Conservation (phyloP, 1,140 invertebrate species). For the Bilobella aurantiaca region DNA sequence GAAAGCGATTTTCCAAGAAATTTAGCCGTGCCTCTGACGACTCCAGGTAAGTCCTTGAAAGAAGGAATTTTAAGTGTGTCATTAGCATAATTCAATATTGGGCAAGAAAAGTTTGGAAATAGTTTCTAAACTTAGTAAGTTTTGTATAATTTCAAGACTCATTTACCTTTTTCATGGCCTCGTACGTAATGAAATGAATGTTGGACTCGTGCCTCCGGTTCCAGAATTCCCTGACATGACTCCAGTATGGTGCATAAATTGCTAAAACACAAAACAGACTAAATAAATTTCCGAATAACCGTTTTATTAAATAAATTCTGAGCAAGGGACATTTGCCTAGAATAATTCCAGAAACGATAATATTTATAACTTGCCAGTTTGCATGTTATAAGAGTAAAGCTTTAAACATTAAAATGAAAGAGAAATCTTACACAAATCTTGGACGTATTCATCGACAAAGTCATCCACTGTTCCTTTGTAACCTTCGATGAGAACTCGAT, state of each 20-base stretch:
- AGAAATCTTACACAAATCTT: not conserved
- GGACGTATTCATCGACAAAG: slow-evolving; percentile 9
- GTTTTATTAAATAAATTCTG: too few species aligned
- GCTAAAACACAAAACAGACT: too few species aligned
- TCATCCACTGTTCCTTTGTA: slow-evolving; percentile 52
- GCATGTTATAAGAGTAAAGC: too few species aligned
- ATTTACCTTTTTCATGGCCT: slow-evolving; percentile 32
- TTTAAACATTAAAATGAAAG: too few species aligned
- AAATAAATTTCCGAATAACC: too few species aligned
- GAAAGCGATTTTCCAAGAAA: slow-evolving; percentile 59
- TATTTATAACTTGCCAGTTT: too few species aligned
- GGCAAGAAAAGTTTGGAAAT: not conserved
- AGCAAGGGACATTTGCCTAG: too few species aligned
- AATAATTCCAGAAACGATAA: too few species aligned
- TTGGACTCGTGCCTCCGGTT: slow-evolving; percentile 20
- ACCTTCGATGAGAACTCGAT: slow-evolving; percentile 56
- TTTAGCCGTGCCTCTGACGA: slow-evolving; percentile 55
- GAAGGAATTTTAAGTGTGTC: not conserved
- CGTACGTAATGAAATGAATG: slow-evolving; percentile 27
- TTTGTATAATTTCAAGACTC: too few species aligned
- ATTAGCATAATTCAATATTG: not conserved
- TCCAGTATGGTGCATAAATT: slow-evolving; percentile 27
- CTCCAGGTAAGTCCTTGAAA: slow-evolving; percentile 48
- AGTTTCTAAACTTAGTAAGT: not conserved
- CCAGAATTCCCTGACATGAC: slow-evolving; percentile 23